Conservation (phyloP, 2,113 vertebrate genomes). For the Uropsilus gracilis region DNA sequence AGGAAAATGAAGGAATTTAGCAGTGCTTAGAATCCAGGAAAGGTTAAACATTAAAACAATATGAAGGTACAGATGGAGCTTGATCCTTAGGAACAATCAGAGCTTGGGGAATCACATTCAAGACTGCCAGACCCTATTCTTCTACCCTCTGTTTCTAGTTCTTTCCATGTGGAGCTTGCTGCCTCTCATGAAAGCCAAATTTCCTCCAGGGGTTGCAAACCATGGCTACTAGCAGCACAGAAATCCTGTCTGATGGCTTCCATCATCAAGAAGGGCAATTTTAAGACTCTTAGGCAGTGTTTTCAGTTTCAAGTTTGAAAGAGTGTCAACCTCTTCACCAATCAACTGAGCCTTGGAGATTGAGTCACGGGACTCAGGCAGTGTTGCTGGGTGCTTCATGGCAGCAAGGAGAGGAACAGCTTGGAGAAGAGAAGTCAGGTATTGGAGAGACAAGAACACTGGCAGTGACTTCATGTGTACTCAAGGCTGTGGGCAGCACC, state of each 20-base stretch:
- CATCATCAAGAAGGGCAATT: neutral
- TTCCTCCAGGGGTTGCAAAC: neutral
- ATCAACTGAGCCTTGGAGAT: neutral
- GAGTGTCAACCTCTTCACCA: neutral
- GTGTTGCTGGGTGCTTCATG: neutral
- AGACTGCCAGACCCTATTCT: neutral
- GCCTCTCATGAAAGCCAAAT: neutral
- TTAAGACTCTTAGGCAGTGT: neutral
- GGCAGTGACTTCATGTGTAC: neutral
- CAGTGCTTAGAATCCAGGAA: neutral
- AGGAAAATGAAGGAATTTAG: constrained; percentile 26
- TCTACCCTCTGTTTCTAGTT: neutral
- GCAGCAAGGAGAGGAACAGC: neutral
- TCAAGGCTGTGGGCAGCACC: neutral
- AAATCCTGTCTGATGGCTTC: neutral
- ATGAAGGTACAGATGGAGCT: neutral
- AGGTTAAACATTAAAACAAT: neutral
- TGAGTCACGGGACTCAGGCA: neutral
- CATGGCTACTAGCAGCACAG: neutral
- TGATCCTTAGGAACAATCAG: neutral
- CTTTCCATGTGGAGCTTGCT: neutral
- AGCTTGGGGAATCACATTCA: neutral
- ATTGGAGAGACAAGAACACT: neutral
- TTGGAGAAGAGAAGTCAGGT: neutral
- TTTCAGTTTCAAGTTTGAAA: constrained; percentile 34